Base-by-base conservation (phyloP, 2,797 vertebrate species). In the Salmo trutta region DNA sequence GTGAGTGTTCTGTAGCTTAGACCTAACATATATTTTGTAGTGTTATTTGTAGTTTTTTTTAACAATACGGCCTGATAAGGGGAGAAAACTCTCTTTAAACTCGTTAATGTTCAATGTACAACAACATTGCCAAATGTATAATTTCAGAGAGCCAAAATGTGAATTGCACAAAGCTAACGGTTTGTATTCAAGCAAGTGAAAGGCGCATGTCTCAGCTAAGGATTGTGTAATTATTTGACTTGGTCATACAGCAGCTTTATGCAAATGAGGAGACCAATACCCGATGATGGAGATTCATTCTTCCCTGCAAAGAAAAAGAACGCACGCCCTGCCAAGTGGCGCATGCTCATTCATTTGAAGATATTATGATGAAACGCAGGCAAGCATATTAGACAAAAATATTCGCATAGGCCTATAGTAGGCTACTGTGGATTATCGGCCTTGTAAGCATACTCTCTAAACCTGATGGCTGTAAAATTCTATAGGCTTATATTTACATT, bases 221-320 rank as follows among this genome's bases (percentile, higher is more conserved):
- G 91, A 91, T 92, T 94, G 93, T 93, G 95, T 94, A 95, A 96
- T 96, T 96, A 96, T 96, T 95, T 97, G 94, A 96, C 95, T 95
- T 93, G 91, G 93, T 94, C 95, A 95, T 94, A 86, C 86, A 93
- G 95, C 96, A 97, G 96, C 96, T 97, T 97, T 97, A 98, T 97
- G 96, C 96, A 96, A 97, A 98, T 97, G 80, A 88, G 85, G 79
- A 10, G 90, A 94, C 97, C 96, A 97, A 96, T 95, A 92, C 84
- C 87, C 89, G 83, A 89, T 90, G 93, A 94, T 93, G 93, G 87
- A 95, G 94, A 95, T 95, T 95, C 94, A 95, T 92, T 93, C 92
- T 90, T 92, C 83, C 83, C 79, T 92, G 91, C 91, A 92, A 88
- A 83, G 87, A 74, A 77, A 81, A 91, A 88, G 86, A 88, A 85